These are phyloP conservation scores for Sitobion miscanthi DNA, from an alignment of 1,140 invertebrate species.

Conservation along the genomic window DNA sequence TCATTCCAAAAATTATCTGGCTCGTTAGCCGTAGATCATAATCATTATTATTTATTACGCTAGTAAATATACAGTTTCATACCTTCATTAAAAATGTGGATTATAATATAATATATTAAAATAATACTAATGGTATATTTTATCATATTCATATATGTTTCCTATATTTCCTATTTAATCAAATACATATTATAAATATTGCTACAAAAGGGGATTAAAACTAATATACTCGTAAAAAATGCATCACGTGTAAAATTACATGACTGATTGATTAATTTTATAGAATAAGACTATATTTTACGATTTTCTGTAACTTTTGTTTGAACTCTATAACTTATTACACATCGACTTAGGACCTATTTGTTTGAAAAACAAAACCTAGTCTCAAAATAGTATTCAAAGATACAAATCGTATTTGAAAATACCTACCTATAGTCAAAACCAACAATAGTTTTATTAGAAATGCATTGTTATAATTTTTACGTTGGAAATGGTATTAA, in stretches of 20 bases:
- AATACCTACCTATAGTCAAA: background rate
- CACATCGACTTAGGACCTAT: background rate
- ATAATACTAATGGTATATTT: background rate
- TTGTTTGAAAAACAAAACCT: background rate
- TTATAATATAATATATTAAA: background rate
- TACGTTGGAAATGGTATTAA: background rate
- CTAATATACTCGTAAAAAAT: background rate
- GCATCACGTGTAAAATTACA: background rate
- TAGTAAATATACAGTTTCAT: background rate
- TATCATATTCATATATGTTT: background rate
- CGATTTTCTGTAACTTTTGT: background rate
- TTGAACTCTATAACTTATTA: background rate
- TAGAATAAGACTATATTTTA: background rate
- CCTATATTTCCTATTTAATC: background rate
- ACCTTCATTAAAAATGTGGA: background rate
- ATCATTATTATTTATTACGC: background rate
- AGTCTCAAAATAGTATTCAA: background rate
- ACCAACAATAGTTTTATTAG: background rate
- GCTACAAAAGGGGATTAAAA: background rate
- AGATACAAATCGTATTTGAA: background rate
- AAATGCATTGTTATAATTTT: background rate
- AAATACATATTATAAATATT: background rate
- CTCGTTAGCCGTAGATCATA: background rate
- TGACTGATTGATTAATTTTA: background rate
- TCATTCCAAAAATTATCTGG: background rate